Evolutionary conservation across 2,797 vertebrate species (phyloP).

Genomic region (Xenops minutus): DNA sequence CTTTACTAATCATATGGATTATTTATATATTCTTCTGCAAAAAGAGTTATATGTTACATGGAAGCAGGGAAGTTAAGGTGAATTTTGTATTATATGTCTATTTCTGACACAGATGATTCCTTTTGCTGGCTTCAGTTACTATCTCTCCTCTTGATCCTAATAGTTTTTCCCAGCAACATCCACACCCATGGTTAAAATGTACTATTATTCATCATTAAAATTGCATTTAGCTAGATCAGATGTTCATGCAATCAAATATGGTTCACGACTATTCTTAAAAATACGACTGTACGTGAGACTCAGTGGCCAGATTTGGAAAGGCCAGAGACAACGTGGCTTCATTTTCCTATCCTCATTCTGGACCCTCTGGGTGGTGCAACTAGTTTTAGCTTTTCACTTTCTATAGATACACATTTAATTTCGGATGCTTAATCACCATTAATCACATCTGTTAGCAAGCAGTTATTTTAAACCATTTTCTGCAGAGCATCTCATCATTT

Average conservation of each 20-base stretch:
- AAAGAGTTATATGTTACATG: rapidly evolving
- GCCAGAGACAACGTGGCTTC: neutral
- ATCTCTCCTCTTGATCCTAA: neutral
- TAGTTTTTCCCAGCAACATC: neutral
- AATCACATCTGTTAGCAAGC: neutral
- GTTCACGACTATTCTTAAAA: neutral
- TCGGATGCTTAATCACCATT: neutral
- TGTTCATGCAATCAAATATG: rapidly evolving
- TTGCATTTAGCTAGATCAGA: neutral
- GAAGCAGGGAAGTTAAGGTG: neutral
- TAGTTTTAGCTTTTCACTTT: neutral
- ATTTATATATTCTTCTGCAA: neutral
- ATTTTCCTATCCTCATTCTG: neutral
- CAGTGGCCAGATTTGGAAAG: neutral
- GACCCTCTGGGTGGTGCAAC: rapidly evolving
- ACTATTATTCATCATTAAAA: neutral
- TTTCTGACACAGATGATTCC: neutral
- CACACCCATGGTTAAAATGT: neutral
- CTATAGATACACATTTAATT: neutral
- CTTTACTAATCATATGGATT: neutral
- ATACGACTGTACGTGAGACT: rapidly evolving
- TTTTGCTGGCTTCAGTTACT: neutral
- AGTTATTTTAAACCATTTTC: neutral
- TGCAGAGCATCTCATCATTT: neutral
- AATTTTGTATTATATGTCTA: neutral